Base-by-base conservation (phyloP, 2,888 invertebrate species). In the Catocala fraxini region DNA sequence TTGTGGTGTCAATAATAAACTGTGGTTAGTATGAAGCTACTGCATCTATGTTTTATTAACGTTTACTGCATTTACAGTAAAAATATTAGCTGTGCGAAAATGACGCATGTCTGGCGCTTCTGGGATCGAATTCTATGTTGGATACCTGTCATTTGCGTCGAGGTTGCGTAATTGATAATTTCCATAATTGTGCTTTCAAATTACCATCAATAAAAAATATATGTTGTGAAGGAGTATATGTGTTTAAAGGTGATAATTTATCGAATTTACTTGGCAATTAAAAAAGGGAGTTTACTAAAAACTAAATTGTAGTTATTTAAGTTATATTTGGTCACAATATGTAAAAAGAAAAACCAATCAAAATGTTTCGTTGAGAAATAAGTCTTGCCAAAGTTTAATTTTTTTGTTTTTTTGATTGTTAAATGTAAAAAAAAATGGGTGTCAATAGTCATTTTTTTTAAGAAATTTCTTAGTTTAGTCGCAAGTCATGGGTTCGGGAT, bases 251-350 rank as follows among this genome's bases (percentile, higher is more conserved):
- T 92, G 91, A 89, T 90, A 91, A 83, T 85, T 80, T 86, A 91
- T 90, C 93, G 93, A 93, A 93, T 93, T 93, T 93, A 93, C 80
- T 87, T 88, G 92, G 88, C 92, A 88, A 88, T 85, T 82, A 78
- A 78, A 74, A 71, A 70, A 68, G 74, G 60, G 63, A 60, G 73
- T 68, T 81, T 9, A 5, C 4, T 15, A 46, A 46, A 46, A 7
- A 65, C 71, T 64, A 68, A 79, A 79, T 83, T 79, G 61, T 65
- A 53, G 70, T 61, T 59, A 10, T 57, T 45, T 35, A 49, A 48
- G 4, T 54, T 63, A 69, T 64, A 71, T 66, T 75, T 73, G 74
- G 81, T 85, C 84, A 81, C 82, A 84, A 85, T 53, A 70, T 63
- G 51, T 56, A 13, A 60, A 65, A 65, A 58, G 52, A 55, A 25